Percentiles rank a stretch among this genome's conserved stretches.
Conservation (phyloP, 2,888 invertebrate genomes). For the Zootermopsis nevadensis region DNA sequence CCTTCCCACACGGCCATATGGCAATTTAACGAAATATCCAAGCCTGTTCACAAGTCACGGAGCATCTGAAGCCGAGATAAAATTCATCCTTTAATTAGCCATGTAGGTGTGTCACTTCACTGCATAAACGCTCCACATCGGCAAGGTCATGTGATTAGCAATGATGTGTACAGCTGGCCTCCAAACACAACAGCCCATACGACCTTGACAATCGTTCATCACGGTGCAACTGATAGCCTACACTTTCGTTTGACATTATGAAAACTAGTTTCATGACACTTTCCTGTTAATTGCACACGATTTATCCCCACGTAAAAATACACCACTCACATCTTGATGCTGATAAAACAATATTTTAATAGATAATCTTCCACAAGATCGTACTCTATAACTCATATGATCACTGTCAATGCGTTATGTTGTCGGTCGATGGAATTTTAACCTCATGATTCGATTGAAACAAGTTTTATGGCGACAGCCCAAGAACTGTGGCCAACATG, state of each 20-base stretch:
- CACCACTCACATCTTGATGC: not conserved
- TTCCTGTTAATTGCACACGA: not conserved
- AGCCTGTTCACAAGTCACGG: not conserved
- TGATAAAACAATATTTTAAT: not conserved
- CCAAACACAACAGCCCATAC: constrained; percentile 27
- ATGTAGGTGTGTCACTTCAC: constrained; percentile 35
- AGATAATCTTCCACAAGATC: no score
- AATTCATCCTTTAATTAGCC: not conserved
- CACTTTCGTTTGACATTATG: constrained; percentile 2
- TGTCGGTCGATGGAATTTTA: not conserved
- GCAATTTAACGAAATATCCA: not conserved
- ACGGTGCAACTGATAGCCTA: not conserved
- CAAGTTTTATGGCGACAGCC: constrained; percentile 38
- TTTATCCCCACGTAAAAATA: not conserved
- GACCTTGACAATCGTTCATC: constrained; percentile 35
- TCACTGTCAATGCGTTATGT: not conserved
- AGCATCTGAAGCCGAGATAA: not conserved
- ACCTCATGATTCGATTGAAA: constrained; percentile 18
- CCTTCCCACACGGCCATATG: not conserved
- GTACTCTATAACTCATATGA: not conserved
- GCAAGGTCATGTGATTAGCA: constrained; percentile 42
- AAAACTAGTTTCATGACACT: not conserved
- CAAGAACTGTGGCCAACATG: constrained; percentile 35
- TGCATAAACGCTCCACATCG: constrained; percentile 8
- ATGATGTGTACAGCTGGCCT: constrained; percentile 37